A percentile compares a stretch with the other conserved stretches of the same genome.
Conservation (phyloP, 2,113 vertebrate genomes). For the Urocitellus parryii region DNA sequence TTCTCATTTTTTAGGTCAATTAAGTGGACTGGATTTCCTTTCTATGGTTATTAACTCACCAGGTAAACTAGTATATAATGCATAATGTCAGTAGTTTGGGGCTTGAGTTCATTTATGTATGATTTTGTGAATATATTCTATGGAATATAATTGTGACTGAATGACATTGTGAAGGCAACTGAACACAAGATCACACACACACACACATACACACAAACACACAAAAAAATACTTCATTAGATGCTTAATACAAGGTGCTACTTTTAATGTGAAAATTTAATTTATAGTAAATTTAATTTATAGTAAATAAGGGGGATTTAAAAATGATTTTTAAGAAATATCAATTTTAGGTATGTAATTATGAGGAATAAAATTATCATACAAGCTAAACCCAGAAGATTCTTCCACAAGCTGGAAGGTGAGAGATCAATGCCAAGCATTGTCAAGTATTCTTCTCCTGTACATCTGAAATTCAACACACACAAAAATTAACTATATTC, state of each 20-base stretch:
- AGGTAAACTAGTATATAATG: neutral
- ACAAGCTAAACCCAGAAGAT: too few species aligned
- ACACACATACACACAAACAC: neutral
- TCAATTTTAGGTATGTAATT: too few species aligned
- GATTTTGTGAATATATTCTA: neutral
- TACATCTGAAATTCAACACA: constrained; percentile 57
- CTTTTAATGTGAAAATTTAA: too few species aligned
- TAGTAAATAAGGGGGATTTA: too few species aligned
- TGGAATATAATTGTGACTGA: neutral
- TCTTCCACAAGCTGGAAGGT: constrained; percentile 87
- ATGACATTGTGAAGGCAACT: neutral
- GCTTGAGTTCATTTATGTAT: neutral
- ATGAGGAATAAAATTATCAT: too few species aligned
- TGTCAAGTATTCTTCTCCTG: constrained; percentile 88
- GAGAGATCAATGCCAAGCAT: constrained; percentile 89
- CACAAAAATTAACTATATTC: neutral
- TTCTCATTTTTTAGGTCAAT: neutral
- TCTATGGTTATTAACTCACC: neutral
- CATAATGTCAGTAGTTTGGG: neutral
- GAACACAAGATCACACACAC: neutral
- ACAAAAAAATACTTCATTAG: too few species aligned
- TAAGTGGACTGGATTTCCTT: neutral
- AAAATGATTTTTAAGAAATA: too few species aligned
- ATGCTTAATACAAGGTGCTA: too few species aligned
- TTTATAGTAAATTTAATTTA: too few species aligned